phyloP scores from a whole-genome alignment of 2,797 vertebrate species.

The Botia almorhae region DNA sequence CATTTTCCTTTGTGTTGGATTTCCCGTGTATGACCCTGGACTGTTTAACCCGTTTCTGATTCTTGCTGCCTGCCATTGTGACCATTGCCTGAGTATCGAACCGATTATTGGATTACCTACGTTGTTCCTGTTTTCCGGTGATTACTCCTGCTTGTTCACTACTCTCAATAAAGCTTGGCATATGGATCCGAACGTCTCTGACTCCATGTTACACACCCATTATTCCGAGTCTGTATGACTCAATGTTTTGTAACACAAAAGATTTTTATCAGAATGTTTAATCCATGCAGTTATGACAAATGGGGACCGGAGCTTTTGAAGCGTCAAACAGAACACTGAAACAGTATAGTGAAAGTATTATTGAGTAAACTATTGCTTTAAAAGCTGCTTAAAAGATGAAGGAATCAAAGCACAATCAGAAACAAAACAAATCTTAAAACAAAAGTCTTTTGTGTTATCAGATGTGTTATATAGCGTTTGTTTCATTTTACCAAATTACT shows the following conservation, averaged over 20 bases:
- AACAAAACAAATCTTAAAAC: background rate
- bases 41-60: too few relatives aligned
- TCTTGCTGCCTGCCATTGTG: too few relatives aligned
- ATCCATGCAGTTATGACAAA: background rate
- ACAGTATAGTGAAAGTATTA: background rate
- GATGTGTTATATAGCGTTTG: background rate
- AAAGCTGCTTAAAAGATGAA: conserved; percentile 57
- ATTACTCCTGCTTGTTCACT: too few relatives aligned
- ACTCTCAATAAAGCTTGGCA: too few relatives aligned
- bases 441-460: background rate
- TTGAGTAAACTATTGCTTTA: conserved; percentile 64
- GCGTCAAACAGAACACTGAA: background rate
- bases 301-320: background rate
- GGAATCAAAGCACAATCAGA: background rate
- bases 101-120: too few relatives aligned
- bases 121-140: too few relatives aligned
- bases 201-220: too few relatives aligned
- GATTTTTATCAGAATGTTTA: background rate
- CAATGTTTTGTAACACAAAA: background rate
- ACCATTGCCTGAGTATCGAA: too few relatives aligned
- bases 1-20: too few relatives aligned
- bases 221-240: background rate
- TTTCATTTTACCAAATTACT: background rate
- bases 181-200: too few relatives aligned
- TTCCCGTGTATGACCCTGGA: too few relatives aligned